Base-by-base conservation (phyloP, 2,113 vertebrate species). In the Numenius arquata region DNA sequence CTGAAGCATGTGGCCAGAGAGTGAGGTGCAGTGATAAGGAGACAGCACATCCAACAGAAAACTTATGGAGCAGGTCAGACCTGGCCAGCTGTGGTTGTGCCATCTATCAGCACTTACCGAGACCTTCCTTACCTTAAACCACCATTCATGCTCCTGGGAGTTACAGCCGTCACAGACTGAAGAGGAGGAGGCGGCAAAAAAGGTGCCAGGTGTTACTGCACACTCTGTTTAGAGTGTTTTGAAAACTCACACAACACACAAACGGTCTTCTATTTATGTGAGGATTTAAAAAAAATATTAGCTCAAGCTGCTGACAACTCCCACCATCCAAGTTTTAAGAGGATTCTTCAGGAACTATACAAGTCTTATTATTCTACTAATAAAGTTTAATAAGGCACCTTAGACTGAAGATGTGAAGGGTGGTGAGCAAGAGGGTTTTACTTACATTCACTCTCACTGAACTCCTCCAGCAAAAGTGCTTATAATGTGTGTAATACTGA, bases 241-340 rank as follows among this genome's bases (percentile, higher is more conserved):
- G 19, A 61, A 78, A 81, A 48, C 21, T 63, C 68, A 59, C 26
- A 36, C 34, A 30, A 5, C 9, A 19, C 45, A 47, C n/a, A 81
- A 20, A 61, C 0, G 0, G n/a, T 66, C 50, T 83, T 62, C 38
- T 85, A 2, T 36, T 91, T 41, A 55, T 38, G 29, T 16, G n/a
- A 92, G 45, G 13, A 70, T 32, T 88, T 43, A 32, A 85, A 41
- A 66, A 25, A 48, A 48, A 48, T 47, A 48, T 48, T 48, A 47
- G 21, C 47, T 48, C 47, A 48, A 48, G 47, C 47, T 48, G 47
- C 47, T 48, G 47, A 48, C 41, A 74, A 2, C 17, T n/a, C n/a
- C 29, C 41, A 59, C 14, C 3, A 9, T 40, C 26, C 22, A 43
- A 50, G 38, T 34, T 87, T 87, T 63, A 93, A 52, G 56, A 85